Conservation (phyloP, 2,888 invertebrate species). For the Chironomus riparius region DNA sequence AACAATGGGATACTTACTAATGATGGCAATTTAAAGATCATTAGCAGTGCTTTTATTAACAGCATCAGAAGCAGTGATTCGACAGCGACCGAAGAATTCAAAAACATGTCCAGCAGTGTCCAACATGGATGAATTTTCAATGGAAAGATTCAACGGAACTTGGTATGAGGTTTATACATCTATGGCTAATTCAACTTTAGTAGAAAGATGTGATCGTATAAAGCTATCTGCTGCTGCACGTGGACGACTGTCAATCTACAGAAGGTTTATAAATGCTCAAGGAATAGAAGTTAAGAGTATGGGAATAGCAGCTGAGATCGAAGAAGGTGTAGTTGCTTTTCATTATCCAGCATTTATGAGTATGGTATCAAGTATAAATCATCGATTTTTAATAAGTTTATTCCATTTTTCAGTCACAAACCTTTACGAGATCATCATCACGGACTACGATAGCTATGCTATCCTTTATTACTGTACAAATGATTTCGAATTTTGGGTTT, state of each 20-base stretch:
- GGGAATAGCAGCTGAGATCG: neutral
- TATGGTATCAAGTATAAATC: too few species aligned
- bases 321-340: neutral
- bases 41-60: too few species aligned
- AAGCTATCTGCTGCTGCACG: neutral
- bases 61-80: too few species aligned
- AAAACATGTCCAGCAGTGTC: too few species aligned
- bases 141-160: neutral
- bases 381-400: neutral
- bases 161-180: neutral
- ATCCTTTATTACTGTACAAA: neutral
- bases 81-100: too few species aligned
- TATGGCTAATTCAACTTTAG: neutral
- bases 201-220: neutral
- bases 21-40: too few species aligned
- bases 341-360: neutral
- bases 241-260: neutral
- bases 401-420: neutral
- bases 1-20: too few species aligned
- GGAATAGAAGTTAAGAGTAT: neutral
- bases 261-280: neutral
- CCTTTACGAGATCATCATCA: neutral
- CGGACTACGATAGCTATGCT: slow-evolving; percentile 13
- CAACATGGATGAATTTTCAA: neutral
- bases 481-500: neutral